phyloP scores from a whole-genome alignment of 2,113 vertebrate genomes.

The Struthidea cinerea region DNA sequence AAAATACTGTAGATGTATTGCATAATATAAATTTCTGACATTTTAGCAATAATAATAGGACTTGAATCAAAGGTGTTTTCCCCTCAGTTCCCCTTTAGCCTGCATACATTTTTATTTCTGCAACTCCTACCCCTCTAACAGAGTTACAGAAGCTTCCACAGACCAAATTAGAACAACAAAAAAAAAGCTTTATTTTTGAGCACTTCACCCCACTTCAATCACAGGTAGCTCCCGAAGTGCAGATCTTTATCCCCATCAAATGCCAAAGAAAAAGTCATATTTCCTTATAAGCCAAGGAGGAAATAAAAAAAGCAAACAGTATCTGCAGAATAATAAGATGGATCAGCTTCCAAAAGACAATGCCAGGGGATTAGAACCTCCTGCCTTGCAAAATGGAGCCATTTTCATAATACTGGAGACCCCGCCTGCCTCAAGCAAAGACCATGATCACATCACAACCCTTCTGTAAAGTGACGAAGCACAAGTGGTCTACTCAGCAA shows the following conservation, averaged over 20 bases:
- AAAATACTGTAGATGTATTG: neutral
- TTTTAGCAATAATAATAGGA: neutral
- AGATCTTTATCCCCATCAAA: neutral
- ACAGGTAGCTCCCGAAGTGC: neutral
- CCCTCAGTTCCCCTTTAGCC: neutral
- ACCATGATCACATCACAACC: neutral
- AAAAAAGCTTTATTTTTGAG: neutral
- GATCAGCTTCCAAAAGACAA: neutral
- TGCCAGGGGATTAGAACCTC: neutral
- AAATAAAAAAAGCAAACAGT: neutral
- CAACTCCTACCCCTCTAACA: neutral
- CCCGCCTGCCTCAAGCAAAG: fast-evolving
- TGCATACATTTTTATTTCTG: neutral
- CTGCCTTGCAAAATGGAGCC: neutral
- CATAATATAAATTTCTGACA: neutral
- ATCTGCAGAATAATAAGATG: neutral
- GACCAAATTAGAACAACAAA: neutral
- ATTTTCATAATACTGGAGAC: neutral
- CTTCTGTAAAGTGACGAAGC: neutral
- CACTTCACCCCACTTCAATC: neutral
- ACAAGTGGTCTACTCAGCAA: neutral
- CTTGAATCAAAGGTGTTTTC: neutral
- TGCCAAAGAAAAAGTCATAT: neutral
- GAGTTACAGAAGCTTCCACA: neutral
- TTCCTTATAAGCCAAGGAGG: neutral